phyloP scores from a whole-genome alignment of 2,113 vertebrate species.

The Brevimyrus niger region DNA sequence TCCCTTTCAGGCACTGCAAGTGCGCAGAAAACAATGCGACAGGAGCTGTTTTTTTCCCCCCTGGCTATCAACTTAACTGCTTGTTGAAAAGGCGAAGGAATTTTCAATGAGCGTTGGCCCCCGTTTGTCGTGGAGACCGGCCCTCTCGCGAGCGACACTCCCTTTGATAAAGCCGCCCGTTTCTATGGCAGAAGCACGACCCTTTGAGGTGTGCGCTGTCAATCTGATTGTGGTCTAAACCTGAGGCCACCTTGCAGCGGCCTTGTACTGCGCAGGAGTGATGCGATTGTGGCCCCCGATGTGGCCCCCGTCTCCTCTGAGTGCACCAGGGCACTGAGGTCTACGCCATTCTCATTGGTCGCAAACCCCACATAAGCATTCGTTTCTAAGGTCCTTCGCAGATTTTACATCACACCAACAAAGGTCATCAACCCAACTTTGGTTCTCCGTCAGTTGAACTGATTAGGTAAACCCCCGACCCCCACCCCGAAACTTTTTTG shows the following conservation, averaged over 20 bases:
- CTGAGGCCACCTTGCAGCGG: neutral
- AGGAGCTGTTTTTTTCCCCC: neutral
- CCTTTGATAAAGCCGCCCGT: neutral
- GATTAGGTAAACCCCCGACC: no score
- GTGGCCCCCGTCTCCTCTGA: neutral
- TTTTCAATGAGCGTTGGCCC: neutral
- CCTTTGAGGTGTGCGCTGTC: neutral
- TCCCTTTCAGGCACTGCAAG: neutral
- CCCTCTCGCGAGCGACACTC: neutral
- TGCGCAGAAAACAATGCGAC: neutral
- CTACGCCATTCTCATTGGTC: neutral
- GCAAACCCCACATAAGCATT: neutral
- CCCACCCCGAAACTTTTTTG: neutral
- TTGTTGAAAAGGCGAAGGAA: slow-evolving; percentile 7
- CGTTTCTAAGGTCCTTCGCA: neutral
- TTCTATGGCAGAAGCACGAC: neutral
- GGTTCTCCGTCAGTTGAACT: neutral
- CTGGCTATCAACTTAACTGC: neutral
- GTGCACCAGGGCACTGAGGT: neutral
- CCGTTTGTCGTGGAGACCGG: neutral
- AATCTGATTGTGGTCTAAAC: neutral
- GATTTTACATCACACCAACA: neutral
- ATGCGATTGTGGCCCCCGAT: neutral
- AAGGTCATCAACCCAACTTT: neutral
- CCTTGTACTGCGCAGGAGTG: neutral